A percentile compares a stretch with the other conserved stretches of the same genome.
phyloP scores from a whole-genome alignment of 2,797 vertebrate genomes.

The Agapornis canus region DNA sequence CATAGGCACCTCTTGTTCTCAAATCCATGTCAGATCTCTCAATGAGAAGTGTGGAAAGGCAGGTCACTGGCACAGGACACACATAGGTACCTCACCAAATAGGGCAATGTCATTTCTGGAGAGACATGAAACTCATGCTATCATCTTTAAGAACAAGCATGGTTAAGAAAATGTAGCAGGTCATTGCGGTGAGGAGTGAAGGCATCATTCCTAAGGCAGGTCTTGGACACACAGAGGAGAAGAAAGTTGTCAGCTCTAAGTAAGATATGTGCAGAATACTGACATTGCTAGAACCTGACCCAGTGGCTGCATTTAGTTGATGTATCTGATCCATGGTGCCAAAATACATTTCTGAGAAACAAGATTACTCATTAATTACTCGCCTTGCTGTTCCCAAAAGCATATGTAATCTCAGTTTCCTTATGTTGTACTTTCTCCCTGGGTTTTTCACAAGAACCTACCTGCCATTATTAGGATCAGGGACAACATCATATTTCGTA shows the following conservation, averaged over 20 bases:
- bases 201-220: background rate
- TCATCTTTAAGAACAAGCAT: background rate
- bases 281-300: background rate
- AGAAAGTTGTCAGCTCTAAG: background rate
- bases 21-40: background rate
- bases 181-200: rapidly evolving
- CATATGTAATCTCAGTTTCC: background rate
- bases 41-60: background rate
- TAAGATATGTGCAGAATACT: background rate
- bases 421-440: background rate
- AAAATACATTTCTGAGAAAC: background rate
- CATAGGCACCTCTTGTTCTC: background rate
- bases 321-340: background rate
- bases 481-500: background rate
- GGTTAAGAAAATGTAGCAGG: background rate
- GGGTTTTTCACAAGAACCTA: background rate
- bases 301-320: background rate
- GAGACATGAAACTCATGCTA: background rate
- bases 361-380: background rate
- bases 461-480: background rate
- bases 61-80: background rate
- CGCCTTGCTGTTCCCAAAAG: background rate
- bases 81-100: background rate
- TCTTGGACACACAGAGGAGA: background rate
- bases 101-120: background rate